Evolutionary conservation across 2,113 vertebrate species (phyloP).

Genomic region (Xenopus borealis): DNA sequence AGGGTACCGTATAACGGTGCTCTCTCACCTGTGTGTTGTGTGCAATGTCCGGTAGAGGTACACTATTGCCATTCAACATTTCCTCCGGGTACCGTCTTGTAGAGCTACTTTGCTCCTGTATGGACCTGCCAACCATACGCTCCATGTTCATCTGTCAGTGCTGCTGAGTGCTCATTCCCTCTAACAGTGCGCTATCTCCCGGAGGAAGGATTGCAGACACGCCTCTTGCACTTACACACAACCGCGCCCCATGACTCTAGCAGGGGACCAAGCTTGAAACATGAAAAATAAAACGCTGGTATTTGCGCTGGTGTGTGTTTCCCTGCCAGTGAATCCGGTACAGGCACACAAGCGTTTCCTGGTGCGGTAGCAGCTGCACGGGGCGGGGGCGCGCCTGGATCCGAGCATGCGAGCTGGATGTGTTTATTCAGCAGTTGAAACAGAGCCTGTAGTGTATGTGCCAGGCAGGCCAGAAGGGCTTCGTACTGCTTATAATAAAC

Average conservation of each 20-base stretch:
- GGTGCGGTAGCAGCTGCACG: background rate
- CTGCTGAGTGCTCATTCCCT: background rate
- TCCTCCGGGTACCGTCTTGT: background rate
- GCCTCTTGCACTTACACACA: background rate
- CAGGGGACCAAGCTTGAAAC: too few relatives aligned
- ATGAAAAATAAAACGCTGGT: too few relatives aligned
- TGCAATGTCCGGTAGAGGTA: too few relatives aligned
- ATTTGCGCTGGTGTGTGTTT: background rate
- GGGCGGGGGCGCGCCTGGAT: too few relatives aligned
- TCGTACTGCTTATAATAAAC: too few relatives aligned
- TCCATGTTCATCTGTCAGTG: constrained; percentile 12
- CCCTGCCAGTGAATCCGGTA: background rate
- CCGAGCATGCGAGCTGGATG: too few relatives aligned
- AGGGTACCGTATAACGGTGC: too few relatives aligned
- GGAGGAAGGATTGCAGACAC: background rate
- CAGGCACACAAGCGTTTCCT: too few relatives aligned
- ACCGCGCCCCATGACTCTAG: background rate
- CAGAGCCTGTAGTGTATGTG: too few relatives aligned
- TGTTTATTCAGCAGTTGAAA: too few relatives aligned
- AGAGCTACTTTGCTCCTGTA: background rate
- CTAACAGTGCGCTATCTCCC: background rate
- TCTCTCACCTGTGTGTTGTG: too few relatives aligned
- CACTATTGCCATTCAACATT: background rate
- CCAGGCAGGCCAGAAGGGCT: too few relatives aligned
- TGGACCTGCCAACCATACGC: background rate